A percentile compares a stretch with the other conserved stretches of the same genome.
These are phyloP conservation scores for Nemoura dubitans DNA, from an alignment of 2,888 invertebrate genomes.

Conservation along the genomic window DNA sequence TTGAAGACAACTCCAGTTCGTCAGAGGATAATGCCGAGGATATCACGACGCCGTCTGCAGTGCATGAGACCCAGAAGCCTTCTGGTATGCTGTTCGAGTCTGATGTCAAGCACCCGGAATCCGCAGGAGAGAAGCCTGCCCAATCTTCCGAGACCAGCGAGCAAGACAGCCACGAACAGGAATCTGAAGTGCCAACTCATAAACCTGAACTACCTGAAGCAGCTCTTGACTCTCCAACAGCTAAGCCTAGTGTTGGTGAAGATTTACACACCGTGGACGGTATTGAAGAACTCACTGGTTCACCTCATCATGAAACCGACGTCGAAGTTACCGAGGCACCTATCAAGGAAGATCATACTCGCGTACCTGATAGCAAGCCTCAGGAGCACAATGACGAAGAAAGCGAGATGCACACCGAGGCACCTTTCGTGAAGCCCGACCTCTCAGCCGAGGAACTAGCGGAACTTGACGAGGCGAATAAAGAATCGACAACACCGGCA, in stretches of 20 bases:
- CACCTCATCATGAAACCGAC: background rate
- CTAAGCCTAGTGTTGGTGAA: background rate
- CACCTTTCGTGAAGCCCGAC: slow-evolving; percentile 22
- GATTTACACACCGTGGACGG: background rate
- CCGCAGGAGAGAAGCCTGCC: slow-evolving; percentile 44
- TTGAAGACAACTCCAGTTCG: slow-evolving; percentile 40
- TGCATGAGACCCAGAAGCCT: slow-evolving; percentile 36
- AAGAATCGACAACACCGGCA: background rate
- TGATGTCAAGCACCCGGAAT: slow-evolving; percentile 26
- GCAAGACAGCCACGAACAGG: background rate
- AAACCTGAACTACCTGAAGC: background rate
- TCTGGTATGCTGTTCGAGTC: slow-evolving; percentile 39
- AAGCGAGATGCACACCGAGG: background rate
- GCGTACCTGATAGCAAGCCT: slow-evolving; percentile 12
- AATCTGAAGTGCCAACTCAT: background rate
- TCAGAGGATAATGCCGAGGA: background rate
- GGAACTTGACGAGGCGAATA: slow-evolving; percentile 43
- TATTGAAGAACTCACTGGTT: background rate
- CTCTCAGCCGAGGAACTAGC: slow-evolving; percentile 15
- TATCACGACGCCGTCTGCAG: background rate
- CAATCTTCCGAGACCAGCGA: slow-evolving; percentile 45
- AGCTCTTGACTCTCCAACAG: background rate
- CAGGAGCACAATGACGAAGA: slow-evolving; percentile 44
- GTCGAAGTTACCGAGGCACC: slow-evolving; percentile 51
- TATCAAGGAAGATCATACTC: slow-evolving; percentile 13